Conservation (phyloP, 2,797 vertebrate species). For the Myioborus melanocephalus region DNA sequence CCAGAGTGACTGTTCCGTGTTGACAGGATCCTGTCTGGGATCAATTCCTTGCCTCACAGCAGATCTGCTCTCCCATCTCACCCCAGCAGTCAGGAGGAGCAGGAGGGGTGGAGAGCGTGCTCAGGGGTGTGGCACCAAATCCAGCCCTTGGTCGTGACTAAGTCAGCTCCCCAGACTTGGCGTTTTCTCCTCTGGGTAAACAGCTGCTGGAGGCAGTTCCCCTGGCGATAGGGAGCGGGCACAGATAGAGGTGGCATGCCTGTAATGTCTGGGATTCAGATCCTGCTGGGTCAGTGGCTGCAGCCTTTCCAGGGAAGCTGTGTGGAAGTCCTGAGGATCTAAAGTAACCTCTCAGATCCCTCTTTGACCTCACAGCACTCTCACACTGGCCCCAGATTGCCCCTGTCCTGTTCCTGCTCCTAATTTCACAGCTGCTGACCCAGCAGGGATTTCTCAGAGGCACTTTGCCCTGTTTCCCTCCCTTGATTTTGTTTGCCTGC, state of each 20-base stretch:
- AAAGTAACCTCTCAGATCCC: neutral
- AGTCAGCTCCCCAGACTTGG: neutral
- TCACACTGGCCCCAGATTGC: neutral
- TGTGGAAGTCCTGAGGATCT: neutral
- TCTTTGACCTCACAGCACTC: neutral
- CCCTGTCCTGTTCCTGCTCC: neutral
- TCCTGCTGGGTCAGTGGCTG: slow-evolving; percentile 33
- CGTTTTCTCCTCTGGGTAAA: slow-evolving; percentile 10
- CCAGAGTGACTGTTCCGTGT: neutral
- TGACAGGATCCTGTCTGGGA: neutral
- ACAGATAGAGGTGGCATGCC: slow-evolving; percentile 15
- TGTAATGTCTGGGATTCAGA: slow-evolving; percentile 8
- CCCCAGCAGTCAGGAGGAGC: neutral
- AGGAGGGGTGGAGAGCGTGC: neutral
- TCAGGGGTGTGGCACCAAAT: neutral
- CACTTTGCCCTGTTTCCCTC: neutral
- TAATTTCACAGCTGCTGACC: neutral
- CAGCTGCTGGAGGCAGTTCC: slow-evolving; percentile 48
- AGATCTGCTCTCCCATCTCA: neutral
- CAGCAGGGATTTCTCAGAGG: neutral
- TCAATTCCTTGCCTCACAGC: neutral
- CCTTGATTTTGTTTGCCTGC: neutral
- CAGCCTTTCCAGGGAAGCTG: neutral
- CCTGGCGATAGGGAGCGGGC: slow-evolving; percentile 13
- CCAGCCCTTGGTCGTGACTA: neutral